phyloP scores from a whole-genome alignment of 1,140 invertebrate genomes.

The Samia ricini region DNA sequence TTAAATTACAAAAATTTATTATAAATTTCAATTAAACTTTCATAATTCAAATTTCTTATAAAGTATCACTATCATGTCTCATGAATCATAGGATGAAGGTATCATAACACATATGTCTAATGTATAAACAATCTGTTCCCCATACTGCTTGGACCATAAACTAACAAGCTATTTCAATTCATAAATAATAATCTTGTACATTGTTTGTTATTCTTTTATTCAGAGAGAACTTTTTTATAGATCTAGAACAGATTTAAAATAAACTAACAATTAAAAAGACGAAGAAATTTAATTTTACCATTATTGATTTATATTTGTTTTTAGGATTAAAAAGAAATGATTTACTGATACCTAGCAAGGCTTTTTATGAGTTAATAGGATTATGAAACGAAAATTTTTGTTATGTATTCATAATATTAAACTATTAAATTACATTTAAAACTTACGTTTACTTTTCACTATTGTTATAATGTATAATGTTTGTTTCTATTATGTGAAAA shows the following conservation, averaged over 20 bases:
- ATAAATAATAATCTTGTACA: conserved; percentile 37
- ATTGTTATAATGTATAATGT: not conserved
- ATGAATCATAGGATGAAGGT: conserved; percentile 52
- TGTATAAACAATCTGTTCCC: conserved; percentile 48
- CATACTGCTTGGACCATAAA: conserved; percentile 24
- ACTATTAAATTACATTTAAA: no score
- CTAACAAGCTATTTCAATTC: conserved; percentile 27
- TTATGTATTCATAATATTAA: no score
- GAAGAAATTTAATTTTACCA: not conserved
- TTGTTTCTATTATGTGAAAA: not conserved
- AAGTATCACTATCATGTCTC: conserved; percentile 27
- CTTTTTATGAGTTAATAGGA: no score
- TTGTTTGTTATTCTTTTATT: conserved; percentile 37
- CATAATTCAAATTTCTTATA: no score
- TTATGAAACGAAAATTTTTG: no score
- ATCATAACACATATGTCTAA: conserved; percentile 54
- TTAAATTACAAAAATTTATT: no score
- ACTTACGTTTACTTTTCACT: no score
- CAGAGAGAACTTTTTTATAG: not conserved
- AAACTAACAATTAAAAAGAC: not conserved
- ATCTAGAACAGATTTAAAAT: not conserved
- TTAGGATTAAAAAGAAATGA: no score
- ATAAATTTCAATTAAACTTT: no score
- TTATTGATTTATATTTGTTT: no score
- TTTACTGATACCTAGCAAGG: no score